These are phyloP conservation scores for Oceanodroma tethys DNA, from an alignment of 2,113 vertebrate genomes.

Conservation along the genomic window DNA sequence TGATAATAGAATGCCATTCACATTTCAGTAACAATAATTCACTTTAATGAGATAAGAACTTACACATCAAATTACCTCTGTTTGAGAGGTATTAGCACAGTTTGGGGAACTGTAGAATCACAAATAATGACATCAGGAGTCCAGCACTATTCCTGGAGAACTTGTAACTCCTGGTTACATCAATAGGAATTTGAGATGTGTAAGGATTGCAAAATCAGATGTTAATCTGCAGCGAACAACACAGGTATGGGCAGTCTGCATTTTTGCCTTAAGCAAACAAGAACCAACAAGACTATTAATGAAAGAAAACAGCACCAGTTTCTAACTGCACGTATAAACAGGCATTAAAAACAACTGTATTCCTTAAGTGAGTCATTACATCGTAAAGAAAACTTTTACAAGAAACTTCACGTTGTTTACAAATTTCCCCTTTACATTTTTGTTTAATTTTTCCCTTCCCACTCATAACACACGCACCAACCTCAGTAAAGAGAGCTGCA, in stretches of 20 bases:
- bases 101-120: not conserved
- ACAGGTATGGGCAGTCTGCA: constrained; percentile 56
- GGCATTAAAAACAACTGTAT: not conserved
- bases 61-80: not conserved
- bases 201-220: constrained; percentile 48
- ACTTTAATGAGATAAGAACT: constrained; percentile 47
- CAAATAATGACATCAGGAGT: not conserved
- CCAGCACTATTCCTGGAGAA: not conserved
- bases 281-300: constrained; percentile 57
- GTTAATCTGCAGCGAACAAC: constrained; percentile 40
- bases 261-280: constrained; percentile 65
- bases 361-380: constrained; percentile 8
- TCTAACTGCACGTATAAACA: constrained; percentile 58
- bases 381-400: not conserved
- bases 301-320: constrained; percentile 40
- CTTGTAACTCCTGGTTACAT: not conserved
- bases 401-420: not conserved
- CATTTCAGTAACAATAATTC: constrained; percentile 53
- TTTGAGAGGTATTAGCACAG: not conserved
- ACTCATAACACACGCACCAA: not conserved
- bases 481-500: not conserved
- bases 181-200: not conserved
- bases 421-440: not conserved
- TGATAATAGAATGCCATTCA: constrained; percentile 55
- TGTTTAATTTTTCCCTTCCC: not conserved